Base-by-base conservation (phyloP, 2,888 invertebrate genomes). In the Cheilosia vulpina region DNA sequence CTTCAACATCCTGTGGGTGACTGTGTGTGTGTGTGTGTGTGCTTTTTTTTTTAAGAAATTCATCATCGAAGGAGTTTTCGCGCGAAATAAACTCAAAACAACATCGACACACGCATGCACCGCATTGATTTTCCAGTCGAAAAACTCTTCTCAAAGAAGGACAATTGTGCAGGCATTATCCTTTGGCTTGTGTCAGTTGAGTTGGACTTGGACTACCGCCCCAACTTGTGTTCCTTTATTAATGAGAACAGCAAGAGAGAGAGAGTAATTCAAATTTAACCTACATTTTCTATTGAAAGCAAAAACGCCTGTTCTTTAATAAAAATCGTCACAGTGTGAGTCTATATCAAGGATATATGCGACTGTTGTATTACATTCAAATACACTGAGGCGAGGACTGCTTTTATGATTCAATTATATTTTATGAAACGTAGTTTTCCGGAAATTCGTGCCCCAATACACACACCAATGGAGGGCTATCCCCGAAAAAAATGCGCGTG, bases 261-360 rank as follows among this genome's bases (percentile, higher is more conserved):
- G 45, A 78, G 52, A 53, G 60, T 72, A 77, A 68, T 57, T 24
- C 24, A 31, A 27, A 66, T 66, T 60, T 80, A 75, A 80, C 80
- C 75, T 45, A 80, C 17, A 73, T 80, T 31, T 31, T 45, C 24
- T 5, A 9, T 58, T 47, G n/a, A 38, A 45, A 55, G 27, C 47
- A 11, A 27, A 69, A 65, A 65, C 34, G 38, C 69, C 38, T 55
- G 55, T 62, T 45, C 13, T 2, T 6, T 38, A 57, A 60, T 21
- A 34, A 15, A 58, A 76, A 19, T 1, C 24, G 65, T 27, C 21
- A 15, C 34, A 63, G 38, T 77, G 38, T 60, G 17, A 45, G 21
- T 43, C 4, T 21, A 45, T 15, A 45, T 15, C n/a, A 66, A 24
- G 65, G 38, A 52, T 53, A 24, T 41, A 21, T 41, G 21, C 21